These are phyloP conservation scores for Tauraco hartlaubi DNA, from an alignment of 2,797 vertebrate species.

Conservation along the genomic window DNA sequence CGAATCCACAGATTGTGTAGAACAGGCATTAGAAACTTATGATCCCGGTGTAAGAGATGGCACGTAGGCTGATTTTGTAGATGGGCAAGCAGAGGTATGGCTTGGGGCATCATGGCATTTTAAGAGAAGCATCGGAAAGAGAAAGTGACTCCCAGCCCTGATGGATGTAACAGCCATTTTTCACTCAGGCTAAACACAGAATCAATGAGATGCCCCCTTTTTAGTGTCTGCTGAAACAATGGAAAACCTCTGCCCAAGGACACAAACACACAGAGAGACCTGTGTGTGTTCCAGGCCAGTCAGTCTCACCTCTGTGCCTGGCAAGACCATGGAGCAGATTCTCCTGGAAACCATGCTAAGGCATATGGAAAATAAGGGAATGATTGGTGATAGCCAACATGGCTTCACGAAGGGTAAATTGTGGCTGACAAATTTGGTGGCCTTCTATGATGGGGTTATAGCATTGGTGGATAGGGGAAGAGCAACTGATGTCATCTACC, in stretches of 20 bases:
- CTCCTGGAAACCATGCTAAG: too few species aligned
- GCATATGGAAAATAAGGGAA: too few species aligned
- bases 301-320: too few species aligned
- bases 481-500: too few species aligned
- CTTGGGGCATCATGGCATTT: background rate
- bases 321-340: too few species aligned
- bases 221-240: background rate
- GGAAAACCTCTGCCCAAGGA: slow-evolving; percentile 8
- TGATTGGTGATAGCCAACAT: too few species aligned
- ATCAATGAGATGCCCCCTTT: background rate
- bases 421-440: too few species aligned
- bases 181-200: background rate
- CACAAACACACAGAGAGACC: background rate
- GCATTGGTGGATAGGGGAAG: too few species aligned
- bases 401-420: too few species aligned
- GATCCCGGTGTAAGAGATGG: background rate
- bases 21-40: background rate
- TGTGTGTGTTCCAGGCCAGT: too few species aligned
- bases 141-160: background rate
- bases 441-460: too few species aligned
- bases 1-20: background rate
- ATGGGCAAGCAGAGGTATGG: background rate
- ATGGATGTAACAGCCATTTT: background rate
- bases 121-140: background rate
- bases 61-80: background rate